Evolutionary conservation across 1,140 invertebrate species (phyloP), one percentile per base, ranked within the genome.

Genomic region (Drosophila ercepeae): DNA sequence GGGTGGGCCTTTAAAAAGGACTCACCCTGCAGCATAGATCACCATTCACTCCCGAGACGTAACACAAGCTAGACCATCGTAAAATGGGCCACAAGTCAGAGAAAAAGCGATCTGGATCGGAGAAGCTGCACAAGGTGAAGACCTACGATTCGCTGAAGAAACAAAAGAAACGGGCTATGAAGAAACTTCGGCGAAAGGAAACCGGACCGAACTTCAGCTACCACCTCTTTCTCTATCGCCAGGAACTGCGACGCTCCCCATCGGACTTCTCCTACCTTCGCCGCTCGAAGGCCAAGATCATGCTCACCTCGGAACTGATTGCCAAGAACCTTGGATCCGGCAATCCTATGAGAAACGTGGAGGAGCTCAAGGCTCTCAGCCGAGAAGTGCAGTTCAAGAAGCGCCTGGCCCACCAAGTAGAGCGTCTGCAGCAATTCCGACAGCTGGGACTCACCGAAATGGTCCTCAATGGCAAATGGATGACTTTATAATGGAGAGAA

Each of bases 361-460:
- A 86, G 1, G 82, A 86, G 29, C 73, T 86, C 1, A 86, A 86
- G 57, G 44, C 60, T 27, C 59, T 86, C n/a, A 88, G 82, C 27
- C 82, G 82, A 4, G 82, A 86, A 57, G 67, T 88, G 49, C 77
- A 86, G 51, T 86, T 88, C 48, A 86, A 86, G 69, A 86, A 86
- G 18, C 77, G 74, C 3, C 59, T 86, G 0, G 39, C 41, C 53
- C 63, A 19, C 13, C 82, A 88, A 16, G 82, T 86, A 23, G 68
- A 86, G 29, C 82, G 82, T 0, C 41, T 86, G 13, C 77, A 88
- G 41, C 77, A 86, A 18, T 86, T 71, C 39, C 74, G 64, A 11
- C 45, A 77, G 11, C 57, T 86, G 18, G 82, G 82, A 2, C 78
- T 86, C 11, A 88, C 63, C 53, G 73, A 82, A 32, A 44, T 86